phyloP scores from a whole-genome alignment of 2,888 invertebrate species.

The Agrochola circellaris region DNA sequence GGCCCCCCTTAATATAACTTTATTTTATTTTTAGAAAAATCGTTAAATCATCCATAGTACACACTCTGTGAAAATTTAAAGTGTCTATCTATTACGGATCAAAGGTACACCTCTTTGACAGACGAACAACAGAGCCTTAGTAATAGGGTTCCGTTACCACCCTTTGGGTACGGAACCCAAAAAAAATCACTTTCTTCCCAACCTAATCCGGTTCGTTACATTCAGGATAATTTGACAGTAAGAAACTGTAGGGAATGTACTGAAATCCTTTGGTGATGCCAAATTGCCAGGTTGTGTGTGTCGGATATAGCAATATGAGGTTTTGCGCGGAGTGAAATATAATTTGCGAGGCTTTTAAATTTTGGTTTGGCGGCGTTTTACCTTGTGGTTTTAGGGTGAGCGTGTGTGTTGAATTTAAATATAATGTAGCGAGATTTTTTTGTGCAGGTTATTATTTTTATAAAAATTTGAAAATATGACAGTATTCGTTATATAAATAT shows the following conservation, averaged over 20 bases:
- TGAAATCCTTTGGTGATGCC: slow-evolving; percentile 68
- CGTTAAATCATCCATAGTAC: neutral
- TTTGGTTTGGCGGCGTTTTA: slow-evolving; percentile 33
- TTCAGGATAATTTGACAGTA: slow-evolving; percentile 75
- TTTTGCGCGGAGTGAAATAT: slow-evolving; percentile 49
- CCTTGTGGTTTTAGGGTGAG: slow-evolving; percentile 18
- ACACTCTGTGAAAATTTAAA: neutral
- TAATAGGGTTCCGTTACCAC: too few relatives aligned
- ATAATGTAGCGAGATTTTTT: slow-evolving; percentile 22
- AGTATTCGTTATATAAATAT: neutral
- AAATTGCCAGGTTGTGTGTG: slow-evolving; percentile 63
- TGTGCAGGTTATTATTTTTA: neutral
- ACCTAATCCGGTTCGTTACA: slow-evolving; percentile 78
- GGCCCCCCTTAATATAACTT: too few relatives aligned
- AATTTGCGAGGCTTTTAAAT: slow-evolving; percentile 50
- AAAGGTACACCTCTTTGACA: neutral
- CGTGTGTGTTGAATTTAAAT: slow-evolving; percentile 19
- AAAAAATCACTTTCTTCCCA: slow-evolving; percentile 74
- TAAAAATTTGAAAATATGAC: neutral
- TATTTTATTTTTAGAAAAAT: too few relatives aligned
- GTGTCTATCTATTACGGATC: neutral
- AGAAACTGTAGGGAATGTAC: slow-evolving; percentile 71
- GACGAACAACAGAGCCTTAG: neutral
- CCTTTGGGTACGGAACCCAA: neutral
- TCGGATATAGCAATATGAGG: slow-evolving; percentile 48